Conservation (phyloP, 2,113 vertebrate species). For the Cyanoderma ruficeps region DNA sequence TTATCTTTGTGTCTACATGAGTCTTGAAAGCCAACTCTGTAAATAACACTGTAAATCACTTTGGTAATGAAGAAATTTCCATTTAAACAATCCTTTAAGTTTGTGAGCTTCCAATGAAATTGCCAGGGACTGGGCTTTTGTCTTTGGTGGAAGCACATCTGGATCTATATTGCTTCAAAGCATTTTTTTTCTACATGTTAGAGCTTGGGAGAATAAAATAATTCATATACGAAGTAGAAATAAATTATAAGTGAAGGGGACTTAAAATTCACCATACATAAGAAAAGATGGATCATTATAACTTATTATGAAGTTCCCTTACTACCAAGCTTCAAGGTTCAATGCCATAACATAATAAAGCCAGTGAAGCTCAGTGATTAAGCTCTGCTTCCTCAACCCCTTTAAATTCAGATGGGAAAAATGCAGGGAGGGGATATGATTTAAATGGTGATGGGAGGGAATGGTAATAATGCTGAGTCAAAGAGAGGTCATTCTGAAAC, state of each 20-base stretch:
- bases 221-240: not conserved
- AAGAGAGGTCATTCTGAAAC: conserved; percentile 29
- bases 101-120: not conserved
- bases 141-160: not conserved
- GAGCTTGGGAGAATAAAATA: not conserved
- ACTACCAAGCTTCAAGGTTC: not conserved
- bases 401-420: conserved; percentile 24
- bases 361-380: conserved; percentile 12
- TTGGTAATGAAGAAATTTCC: not conserved
- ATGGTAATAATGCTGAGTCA: not conserved
- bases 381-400: not conserved
- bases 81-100: not conserved
- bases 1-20: not conserved
- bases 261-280: not conserved
- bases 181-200: not conserved
- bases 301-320: not conserved
- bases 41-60: not conserved
- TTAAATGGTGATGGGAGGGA: conserved; percentile 1
- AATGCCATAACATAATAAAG: not conserved
- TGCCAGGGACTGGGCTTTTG: not conserved
- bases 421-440: not conserved
- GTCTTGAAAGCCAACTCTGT: not conserved
- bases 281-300: not conserved
- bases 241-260: not conserved
- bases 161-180: not conserved